Conservation (phyloP, 1,140 invertebrate genomes). For the Cotesia glomerata region DNA sequence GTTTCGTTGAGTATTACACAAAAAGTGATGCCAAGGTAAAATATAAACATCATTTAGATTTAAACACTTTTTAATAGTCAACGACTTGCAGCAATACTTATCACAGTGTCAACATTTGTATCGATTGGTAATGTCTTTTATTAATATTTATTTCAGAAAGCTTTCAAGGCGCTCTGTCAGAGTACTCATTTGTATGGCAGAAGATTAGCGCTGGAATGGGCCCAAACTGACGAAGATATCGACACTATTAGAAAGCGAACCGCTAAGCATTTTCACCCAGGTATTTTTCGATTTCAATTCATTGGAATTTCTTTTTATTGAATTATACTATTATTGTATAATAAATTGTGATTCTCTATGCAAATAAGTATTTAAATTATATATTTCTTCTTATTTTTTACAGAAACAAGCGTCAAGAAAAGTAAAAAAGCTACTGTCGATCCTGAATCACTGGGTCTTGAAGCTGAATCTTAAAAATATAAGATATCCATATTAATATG, state of each 20-base stretch:
- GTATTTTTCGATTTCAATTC: constrained; percentile 13
- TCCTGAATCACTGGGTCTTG: constrained; percentile 27
- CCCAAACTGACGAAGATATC: constrained; percentile 73
- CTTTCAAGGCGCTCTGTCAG: constrained; percentile 90
- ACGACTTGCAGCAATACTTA: background rate
- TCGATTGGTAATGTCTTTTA: background rate
- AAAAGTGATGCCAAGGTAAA: constrained; percentile 90
- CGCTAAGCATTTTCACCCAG: constrained; percentile 36
- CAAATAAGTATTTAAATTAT: background rate
- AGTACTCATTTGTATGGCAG: constrained; percentile 98
- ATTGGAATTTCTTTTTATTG: background rate
- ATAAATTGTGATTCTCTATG: too few relatives aligned
- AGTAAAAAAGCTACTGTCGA: constrained; percentile 32
- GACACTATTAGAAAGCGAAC: constrained; percentile 39
- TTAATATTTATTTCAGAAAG: constrained; percentile 69
- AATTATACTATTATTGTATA: too few relatives aligned
- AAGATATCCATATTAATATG: background rate
- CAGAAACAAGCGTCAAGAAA: constrained; percentile 30
- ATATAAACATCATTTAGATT: background rate
- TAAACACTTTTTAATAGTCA: constrained; percentile 19
- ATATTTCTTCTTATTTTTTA: constrained; percentile 11
- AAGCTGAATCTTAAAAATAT: constrained; percentile 18
- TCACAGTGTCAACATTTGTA: background rate
- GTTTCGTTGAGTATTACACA: constrained; percentile 91
- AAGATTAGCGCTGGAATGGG: constrained; percentile 96